Evolutionary conservation across 2,797 vertebrate genomes (phyloP), one percentile per base, ranked within the genome.

Genomic region (Choloepus didactylus): DNA sequence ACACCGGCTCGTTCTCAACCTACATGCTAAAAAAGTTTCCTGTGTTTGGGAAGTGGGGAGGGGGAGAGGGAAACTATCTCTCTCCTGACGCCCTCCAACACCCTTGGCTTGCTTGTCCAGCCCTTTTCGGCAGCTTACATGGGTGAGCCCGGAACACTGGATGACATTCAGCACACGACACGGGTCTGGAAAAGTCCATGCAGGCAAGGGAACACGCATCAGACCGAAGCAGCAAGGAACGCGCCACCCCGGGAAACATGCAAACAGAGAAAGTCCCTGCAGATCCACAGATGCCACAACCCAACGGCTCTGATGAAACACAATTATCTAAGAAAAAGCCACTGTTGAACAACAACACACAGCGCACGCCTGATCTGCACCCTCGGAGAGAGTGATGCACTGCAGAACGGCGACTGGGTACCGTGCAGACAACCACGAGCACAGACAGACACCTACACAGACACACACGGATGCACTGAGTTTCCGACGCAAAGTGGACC

Each of bases 111-210:
- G 85, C 91, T 94, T 93, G 82, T 95, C 95, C 95, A 97, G 96
- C 84, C 96, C 29, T 95, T 84, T 90, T 84, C 62, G 23, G 96
- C 83, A 95, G 96, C 93, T 56, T 95, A 96, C 96, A 46, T 56
- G 81, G 94, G 96, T 93, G 96, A 91, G 97, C 97, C 97, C 90
- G 73, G 87, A 94, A 98, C 97, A 88, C 92, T 64, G 97, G 95
- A 97, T 69, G 95, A 95, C 94, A 95, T 95, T 96, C 44, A 23
- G 96, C 96, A 97, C 97, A 90, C 75, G 56, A 96, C 96, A 97
- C 95, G 67, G 95, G 94, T 97, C 97, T 49, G 84, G 95, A 95
- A 92, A 92, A 97, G 93, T 97, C 97, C 98, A 97, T 98, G 98
- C 97, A 97, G 97, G 96, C 95, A 81, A 72, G 94, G 96, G 93